Evolutionary conservation across 2,888 invertebrate genomes (phyloP), one percentile per base, ranked within the genome.

Genomic region (Tiliacea citrago): DNA sequence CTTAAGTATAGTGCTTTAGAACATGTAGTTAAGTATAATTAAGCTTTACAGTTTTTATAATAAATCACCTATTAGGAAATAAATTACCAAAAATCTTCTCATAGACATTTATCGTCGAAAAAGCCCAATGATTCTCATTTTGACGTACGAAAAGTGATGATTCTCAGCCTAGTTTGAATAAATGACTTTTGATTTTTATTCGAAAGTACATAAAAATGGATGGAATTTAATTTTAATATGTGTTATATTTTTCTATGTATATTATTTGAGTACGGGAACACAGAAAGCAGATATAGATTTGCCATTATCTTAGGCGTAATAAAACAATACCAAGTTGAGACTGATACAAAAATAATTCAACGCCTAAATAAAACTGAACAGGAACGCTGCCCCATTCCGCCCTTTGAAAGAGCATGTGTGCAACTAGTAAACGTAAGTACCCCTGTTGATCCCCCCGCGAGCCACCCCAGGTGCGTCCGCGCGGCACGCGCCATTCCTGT

Each of bases 361-460:
- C 7, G 7, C 9, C 24, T 9, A 29, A 67, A 73, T 29, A 73
- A 61, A 55, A 55, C 12, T 90, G 91, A 92, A 88, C 90, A 81
- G 81, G 73, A 88, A 89, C 91, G 91, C 89, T 92, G 90, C 93
- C 92, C 94, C 92, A 91, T 90, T 91, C 94, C 94, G 94, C 95
- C 95, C 95, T 94, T 95, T 93, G 89, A 93, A 94, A 94, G 93
- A 93, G 94, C 96, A 96, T 96, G 96, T 96, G 96, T 96, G 96
- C 95, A 96, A 96, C 93, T 95, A 95, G 95, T 94, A 95, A 94
- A 93, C 92, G 95, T 95, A 96, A 95, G 95, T 96, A 96, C 96
- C 96, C 96, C 94, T 95, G 95, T 95, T 93, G 91, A 95, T 95
- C 95, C 96, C 96, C 96, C 96, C 95, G 93, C 94, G 86, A 89